Base-by-base conservation (phyloP, 1,140 invertebrate species). In the Lordiphosa mommai region DNA sequence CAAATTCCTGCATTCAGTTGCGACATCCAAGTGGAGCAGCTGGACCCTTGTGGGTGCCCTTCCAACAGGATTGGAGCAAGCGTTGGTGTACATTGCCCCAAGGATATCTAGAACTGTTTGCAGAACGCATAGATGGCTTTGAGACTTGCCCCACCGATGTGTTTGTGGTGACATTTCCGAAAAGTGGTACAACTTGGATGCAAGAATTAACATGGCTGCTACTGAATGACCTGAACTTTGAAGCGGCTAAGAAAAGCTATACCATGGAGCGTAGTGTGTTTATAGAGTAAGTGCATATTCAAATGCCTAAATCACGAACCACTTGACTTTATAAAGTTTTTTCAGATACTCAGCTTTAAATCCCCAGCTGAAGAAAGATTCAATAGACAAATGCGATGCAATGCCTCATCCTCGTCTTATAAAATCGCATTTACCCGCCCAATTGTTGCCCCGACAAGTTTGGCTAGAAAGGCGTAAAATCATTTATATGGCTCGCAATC, bases 211-310 rank as follows among this genome's bases (percentile, higher is more conserved):
- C n/a, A n/a, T n/a, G n/a, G n/a, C n/a, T n/a, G n/a, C n/a, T n/a
- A n/a, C n/a, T n/a, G n/a, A n/a, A n/a, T n/a, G n/a, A n/a, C n/a
- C n/a, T n/a, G n/a, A n/a, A n/a, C n/a, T n/a, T n/a, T n/a, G n/a
- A n/a, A n/a, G n/a, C n/a, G n/a, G n/a, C n/a, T n/a, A n/a, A n/a
- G n/a, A n/a, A n/a, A n/a, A n/a, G n/a, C n/a, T n/a, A n/a, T n/a
- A n/a, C n/a, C n/a, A n/a, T n/a, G n/a, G n/a, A n/a, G n/a, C n/a
- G n/a, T n/a, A n/a, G n/a, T 51, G 89, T 89, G 0, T 69, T 91
- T 12, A 79, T 91, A n/a, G 90, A 91, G 76, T 79, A 89, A 17
- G 68, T 14, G 2, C 9, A 10, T 0, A 1, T n/a, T 0, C 0
- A 4, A 37, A 38, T 14, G n/a, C n/a, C n/a, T n/a, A n/a, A n/a